phyloP scores from a whole-genome alignment of 2,888 invertebrate genomes.

The Apodemia zela region DNA sequence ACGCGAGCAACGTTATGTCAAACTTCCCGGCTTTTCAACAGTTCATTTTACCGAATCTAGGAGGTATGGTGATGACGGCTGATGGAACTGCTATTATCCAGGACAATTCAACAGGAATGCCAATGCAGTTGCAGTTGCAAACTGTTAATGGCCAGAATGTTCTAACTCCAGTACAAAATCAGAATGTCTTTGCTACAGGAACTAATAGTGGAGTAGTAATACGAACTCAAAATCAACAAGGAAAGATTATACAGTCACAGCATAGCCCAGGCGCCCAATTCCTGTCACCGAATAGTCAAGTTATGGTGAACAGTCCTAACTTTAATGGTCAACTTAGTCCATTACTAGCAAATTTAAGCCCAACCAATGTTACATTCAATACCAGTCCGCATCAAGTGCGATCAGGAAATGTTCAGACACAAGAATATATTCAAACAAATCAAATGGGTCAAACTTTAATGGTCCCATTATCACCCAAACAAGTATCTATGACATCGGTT shows the following conservation, averaged over 20 bases:
- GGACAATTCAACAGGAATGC: constrained; percentile 83
- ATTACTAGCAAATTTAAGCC: constrained; percentile 86
- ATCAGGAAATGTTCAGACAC: constrained; percentile 81
- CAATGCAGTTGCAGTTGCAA: constrained; percentile 88
- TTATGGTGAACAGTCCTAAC: constrained; percentile 86
- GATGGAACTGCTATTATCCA: constrained; percentile 89
- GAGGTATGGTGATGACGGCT: constrained; percentile 91
- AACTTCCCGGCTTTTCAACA: constrained; percentile 91
- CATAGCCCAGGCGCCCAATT: constrained; percentile 86
- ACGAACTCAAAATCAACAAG: constrained; percentile 86
- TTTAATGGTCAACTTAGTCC: constrained; percentile 90
- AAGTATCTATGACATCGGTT: constrained; percentile 71
- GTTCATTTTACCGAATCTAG: constrained; percentile 89
- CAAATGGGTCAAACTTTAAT: constrained; percentile 85
- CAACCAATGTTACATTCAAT: constrained; percentile 83
- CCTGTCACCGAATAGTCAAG: constrained; percentile 87
- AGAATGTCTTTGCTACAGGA: constrained; percentile 82
- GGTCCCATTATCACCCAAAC: constrained; percentile 85
- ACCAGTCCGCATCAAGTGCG: constrained; percentile 71
- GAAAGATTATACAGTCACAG: constrained; percentile 84
- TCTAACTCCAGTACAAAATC: constrained; percentile 85
- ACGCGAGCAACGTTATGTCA: constrained; percentile 84
- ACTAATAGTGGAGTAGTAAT: constrained; percentile 89
- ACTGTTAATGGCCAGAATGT: constrained; percentile 90
- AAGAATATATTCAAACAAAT: constrained; percentile 86